phyloP scores from a whole-genome alignment of 2,797 vertebrate species.

The Ataeniobius toweri region DNA sequence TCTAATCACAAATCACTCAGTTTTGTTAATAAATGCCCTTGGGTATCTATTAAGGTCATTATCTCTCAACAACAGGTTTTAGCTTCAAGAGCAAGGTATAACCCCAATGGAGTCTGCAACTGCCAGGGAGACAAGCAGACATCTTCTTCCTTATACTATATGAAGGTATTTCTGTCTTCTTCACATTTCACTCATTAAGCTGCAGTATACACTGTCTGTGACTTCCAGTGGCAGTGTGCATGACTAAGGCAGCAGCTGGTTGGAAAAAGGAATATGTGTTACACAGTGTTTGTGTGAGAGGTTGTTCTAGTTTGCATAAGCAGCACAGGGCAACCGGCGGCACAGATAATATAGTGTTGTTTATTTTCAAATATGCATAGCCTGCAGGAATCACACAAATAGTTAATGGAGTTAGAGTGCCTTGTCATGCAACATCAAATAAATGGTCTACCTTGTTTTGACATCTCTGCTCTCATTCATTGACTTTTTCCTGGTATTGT shows the following conservation, averaged over 20 bases:
- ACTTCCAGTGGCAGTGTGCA: slow-evolving; percentile 29
- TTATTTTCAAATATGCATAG: slow-evolving; percentile 30
- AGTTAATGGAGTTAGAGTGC: slow-evolving; percentile 31
- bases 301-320: slow-evolving; percentile 15
- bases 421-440: slow-evolving; percentile 1
- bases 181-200: slow-evolving; percentile 17
- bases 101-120: neutral
- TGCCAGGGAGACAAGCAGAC: slow-evolving; percentile 6
- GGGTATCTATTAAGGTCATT: too few species aligned
- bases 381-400: slow-evolving; percentile 29
- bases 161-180: slow-evolving; percentile 5
- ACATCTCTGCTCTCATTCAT: neutral
- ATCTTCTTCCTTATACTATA: slow-evolving; percentile 8
- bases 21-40: neutral
- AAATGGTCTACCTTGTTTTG: slow-evolving; percentile 13
- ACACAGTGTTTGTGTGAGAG: slow-evolving; percentile 28
- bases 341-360: slow-evolving; percentile 30
- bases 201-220: slow-evolving; percentile 21
- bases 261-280: slow-evolving; percentile 25
- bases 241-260: slow-evolving; percentile 20
- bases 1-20: neutral
- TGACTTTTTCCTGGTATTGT: neutral
- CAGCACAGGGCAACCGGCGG: neutral
- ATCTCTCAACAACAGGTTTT: neutral
- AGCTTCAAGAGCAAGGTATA: neutral